These are phyloP conservation scores for Beris chalybata DNA, from an alignment of 2,888 invertebrate genomes.

Conservation along the genomic window DNA sequence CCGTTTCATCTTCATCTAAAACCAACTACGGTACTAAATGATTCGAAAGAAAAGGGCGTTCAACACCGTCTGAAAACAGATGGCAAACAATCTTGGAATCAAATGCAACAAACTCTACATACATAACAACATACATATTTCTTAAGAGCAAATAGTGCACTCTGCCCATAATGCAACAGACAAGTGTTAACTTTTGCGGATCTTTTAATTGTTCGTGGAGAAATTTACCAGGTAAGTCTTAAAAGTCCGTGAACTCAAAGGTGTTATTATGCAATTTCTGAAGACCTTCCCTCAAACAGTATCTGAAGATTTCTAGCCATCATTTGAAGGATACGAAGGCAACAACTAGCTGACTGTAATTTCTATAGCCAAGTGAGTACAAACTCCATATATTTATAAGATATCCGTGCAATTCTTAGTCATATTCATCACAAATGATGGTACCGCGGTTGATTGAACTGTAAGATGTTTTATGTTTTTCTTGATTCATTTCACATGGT, in stretches of 20 bases:
- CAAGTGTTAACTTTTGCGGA: slow-evolving; percentile 22
- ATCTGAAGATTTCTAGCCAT: too few species aligned
- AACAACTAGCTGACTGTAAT: too few species aligned
- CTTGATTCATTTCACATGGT: slow-evolving; percentile 2
- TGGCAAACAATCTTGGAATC: slow-evolving; percentile 17
- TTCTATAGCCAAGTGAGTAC: too few species aligned
- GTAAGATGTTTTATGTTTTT: slow-evolving; percentile 2
- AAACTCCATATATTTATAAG: too few species aligned
- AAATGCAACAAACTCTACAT: not conserved
- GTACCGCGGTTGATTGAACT: slow-evolving; percentile 25
- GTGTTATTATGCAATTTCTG: slow-evolving; percentile 20
- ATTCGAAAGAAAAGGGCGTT: slow-evolving; percentile 15
- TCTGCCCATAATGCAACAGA: not conserved
- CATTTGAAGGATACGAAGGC: too few species aligned
- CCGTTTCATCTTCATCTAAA: slow-evolving; percentile 21
- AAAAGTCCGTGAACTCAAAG: not conserved
- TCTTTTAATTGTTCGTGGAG: slow-evolving; percentile 24
- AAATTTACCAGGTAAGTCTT: slow-evolving; percentile 10
- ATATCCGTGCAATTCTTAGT: too few species aligned
- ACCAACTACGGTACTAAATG: too few species aligned
- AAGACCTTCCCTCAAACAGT: not conserved
- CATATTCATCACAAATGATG: not conserved
- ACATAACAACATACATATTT: too few species aligned
- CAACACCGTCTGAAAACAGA: slow-evolving; percentile 4
- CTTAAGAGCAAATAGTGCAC: too few species aligned